Base-by-base conservation (phyloP, 2,113 vertebrate species). In the Sitta europaea region DNA sequence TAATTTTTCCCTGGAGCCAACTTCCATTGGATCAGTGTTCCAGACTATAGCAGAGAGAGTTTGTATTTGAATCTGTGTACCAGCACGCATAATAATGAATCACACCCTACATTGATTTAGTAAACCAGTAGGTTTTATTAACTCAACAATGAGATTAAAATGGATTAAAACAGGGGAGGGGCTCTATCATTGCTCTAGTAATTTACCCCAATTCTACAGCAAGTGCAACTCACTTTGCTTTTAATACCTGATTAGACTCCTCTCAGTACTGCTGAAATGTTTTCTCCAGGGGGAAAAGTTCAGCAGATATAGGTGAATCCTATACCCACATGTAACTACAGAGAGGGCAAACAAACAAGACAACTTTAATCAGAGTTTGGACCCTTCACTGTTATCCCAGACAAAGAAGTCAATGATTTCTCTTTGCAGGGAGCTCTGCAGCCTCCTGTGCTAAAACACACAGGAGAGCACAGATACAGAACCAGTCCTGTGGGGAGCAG, bases 111-210 rank as follows among this genome's bases (percentile, higher is more conserved):
- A 95, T 29, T 94, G 96, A 97, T 96, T 95, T 67, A 95, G 79
- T 79, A 94, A 96, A 96, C 92, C 95, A 95, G 70, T 89, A 87
- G 90, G 81, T 96, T 96, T 97, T 96, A 96, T 96, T 96, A 96
- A 95, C 86, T 92, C 83, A 89, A 85, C 88, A 95, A 90, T 90
- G 91, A 91, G 94, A 96, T 96, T 95, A 96, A 95, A 97, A 96
- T 96, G 89, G 94, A 96, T 96, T 95, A 94, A 94, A 96, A 88
- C 55, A 50, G 71, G 48, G 83, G 84, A 95, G 66, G 55, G 91
- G 48, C 55, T 91, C 79, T 89, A 90, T 95, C 85, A 80, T 25
- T 90, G 74, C 74, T n/a, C 65, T 54, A 63, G 77, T 94, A 95
- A 94, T 91, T 95, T 92, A 79, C 87, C 84, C 65, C 72, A 53